Evolutionary conservation across 2,888 invertebrate species (phyloP).

Genomic region (Cryptocheilus praepositus): DNA sequence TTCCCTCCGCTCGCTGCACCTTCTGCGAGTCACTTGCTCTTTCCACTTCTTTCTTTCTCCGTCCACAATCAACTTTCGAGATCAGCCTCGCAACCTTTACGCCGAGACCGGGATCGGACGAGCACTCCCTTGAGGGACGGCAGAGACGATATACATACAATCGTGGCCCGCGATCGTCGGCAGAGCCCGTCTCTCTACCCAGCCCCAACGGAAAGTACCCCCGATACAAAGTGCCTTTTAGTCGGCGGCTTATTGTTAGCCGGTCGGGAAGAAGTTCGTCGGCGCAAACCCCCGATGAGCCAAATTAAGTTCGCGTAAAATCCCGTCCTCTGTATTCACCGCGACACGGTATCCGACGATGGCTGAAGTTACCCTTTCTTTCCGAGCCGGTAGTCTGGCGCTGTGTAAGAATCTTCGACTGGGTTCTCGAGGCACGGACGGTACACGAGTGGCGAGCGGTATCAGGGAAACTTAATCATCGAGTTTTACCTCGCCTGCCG

Average conservation of each 20-base stretch:
- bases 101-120: neutral
- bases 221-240: conserved; percentile 17
- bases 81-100: conserved; percentile 12
- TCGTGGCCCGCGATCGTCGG: no score
- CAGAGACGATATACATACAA: no score
- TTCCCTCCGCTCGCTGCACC: neutral
- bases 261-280: conserved; percentile 5
- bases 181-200: neutral
- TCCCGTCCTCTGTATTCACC: conserved; percentile 1
- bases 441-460: no score
- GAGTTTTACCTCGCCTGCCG: neutral
- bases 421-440: no score
- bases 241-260: conserved; percentile 19
- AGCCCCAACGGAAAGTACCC: conserved; percentile 11
- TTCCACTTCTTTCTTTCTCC: conserved; percentile 13
- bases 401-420: no score
- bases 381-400: no score
- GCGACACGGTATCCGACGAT: no score
- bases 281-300: conserved; percentile 1
- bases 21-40: conserved; percentile 8
- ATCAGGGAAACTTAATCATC: neutral
- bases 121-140: conserved; percentile 21
- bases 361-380: no score
- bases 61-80: conserved; percentile 27
- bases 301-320: conserved; percentile 19